Base-by-base conservation (phyloP, 2,888 invertebrate species). In the Volucella inanis region DNA sequence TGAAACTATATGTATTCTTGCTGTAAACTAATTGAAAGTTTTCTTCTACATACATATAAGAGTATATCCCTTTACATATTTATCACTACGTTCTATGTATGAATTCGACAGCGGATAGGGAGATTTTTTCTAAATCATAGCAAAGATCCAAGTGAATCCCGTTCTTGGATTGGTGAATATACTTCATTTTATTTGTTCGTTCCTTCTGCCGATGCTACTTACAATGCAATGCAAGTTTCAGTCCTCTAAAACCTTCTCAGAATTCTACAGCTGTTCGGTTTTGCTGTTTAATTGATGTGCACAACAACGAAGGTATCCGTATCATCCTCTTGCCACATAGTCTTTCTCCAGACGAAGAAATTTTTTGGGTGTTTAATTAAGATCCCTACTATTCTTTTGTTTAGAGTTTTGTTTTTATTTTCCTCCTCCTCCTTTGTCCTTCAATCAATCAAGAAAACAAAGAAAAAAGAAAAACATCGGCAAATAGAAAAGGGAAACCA, bases 21-120 rank as follows among this genome's bases (percentile, higher is more conserved):
- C 9, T 77, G 61, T 72, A 81, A 85, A 85, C 81, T 81, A 85
- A 85, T 81, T 85, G 85, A 85, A 85, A 85, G 85, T 85, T 85
- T 80, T 68, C 76, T 77, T 72, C 31, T 31, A 31, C 31, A 22
- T 22, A n/a, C 3, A 6, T 31, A 31, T 3, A 31, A 31, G 6
- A 31, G 31, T 6, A 6, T 31, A 22, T 22, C 22, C 22, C 22
- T 22, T 22, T 22, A 31, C 31, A 55, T 67, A 79, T 80, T 79
- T 84, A 84, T 76, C 76, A 61, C 59, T 70, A 71, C 71, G 75
- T 80, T 80, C 70, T n/a, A 45, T 8, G 45, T n/a, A 45, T 14
- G 31, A 3, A 0, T 1, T 15, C 15, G 59, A 15, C 11, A 14
- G 31, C 9, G 22, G 18, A 18, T 41, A 12, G 15, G 50, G 49